phyloP scores from a whole-genome alignment of 1,140 invertebrate genomes.

The Platyura marginata region DNA sequence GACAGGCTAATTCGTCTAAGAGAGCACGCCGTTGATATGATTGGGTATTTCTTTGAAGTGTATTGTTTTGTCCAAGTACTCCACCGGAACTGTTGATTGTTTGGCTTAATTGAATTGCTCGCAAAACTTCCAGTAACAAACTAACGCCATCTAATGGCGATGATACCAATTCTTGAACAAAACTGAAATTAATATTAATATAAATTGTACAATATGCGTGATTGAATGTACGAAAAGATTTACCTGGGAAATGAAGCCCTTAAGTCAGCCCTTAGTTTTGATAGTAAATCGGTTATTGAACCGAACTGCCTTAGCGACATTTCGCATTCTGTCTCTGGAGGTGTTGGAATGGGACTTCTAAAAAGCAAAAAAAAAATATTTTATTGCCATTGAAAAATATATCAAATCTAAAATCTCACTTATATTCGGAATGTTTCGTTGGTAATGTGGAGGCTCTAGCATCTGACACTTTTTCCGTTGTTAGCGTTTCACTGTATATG shows the following conservation, averaged over 20 bases:
- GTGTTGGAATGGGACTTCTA: constrained; percentile 30
- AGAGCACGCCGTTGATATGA: constrained; percentile 46
- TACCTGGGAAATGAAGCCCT: constrained; percentile 74
- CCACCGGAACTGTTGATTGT: constrained; percentile 12
- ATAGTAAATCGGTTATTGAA: constrained; percentile 69
- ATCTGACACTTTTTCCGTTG: constrained; percentile 6
- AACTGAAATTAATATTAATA: too few relatives aligned
- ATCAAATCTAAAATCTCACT: constrained; percentile 9
- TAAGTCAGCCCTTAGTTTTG: constrained; percentile 69
- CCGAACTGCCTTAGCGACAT: constrained; percentile 75
- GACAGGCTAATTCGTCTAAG: constrained; percentile 72
- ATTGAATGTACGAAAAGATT: constrained; percentile 6
- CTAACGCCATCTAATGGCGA: constrained; percentile 67
- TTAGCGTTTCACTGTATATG: constrained; percentile 23
- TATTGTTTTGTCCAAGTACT: constrained; percentile 25
- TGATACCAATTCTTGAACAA: constrained; percentile 75
- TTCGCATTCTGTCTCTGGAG: constrained; percentile 40
- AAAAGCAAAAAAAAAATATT: constrained; percentile 14
- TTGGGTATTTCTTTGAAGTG: constrained; percentile 29
- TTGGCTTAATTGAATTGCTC: constrained; percentile 64
- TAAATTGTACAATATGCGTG: not conserved
- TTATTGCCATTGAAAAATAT: not conserved
- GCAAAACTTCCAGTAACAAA: constrained; percentile 58
- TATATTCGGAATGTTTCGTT: constrained; percentile 20
- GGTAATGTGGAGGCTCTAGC: constrained; percentile 16